phyloP scores from a whole-genome alignment of 2,113 vertebrate species.

The Terrapene triunguis region DNA sequence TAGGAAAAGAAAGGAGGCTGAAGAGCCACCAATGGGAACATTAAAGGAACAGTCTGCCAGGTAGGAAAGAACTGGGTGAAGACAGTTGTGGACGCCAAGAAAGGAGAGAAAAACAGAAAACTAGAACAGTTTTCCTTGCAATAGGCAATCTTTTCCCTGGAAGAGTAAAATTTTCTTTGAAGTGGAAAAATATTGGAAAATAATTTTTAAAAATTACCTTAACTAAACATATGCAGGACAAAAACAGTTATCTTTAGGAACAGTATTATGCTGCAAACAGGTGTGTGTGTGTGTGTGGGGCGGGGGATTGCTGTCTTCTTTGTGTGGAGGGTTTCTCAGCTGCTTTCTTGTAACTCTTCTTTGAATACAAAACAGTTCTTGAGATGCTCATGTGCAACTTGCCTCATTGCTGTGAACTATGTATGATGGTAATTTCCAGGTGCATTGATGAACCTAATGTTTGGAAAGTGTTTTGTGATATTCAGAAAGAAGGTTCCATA shows the following conservation, averaged over 20 bases:
- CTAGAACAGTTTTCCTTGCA: neutral
- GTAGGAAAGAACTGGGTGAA: too few relatives aligned
- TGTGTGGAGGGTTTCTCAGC: neutral
- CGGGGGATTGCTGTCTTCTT: neutral
- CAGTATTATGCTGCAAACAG: neutral
- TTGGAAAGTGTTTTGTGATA: neutral
- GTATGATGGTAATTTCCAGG: rapidly evolving
- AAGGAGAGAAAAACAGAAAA: neutral
- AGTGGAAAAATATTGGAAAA: neutral
- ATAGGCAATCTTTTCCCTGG: neutral
- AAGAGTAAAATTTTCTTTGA: neutral
- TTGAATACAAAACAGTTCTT: rapidly evolving
- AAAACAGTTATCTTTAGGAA: neutral
- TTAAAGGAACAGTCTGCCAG: too few relatives aligned
- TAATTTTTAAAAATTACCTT: neutral
- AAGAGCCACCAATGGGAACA: too few relatives aligned
- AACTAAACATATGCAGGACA: neutral
- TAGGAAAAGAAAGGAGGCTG: too few relatives aligned
- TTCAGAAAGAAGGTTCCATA: neutral
- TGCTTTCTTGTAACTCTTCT: neutral
- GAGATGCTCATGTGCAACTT: neutral
- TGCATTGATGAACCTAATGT: neutral
- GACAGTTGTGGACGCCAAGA: neutral
- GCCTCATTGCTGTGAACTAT: neutral
- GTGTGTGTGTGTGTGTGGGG: neutral